Evolutionary conservation across 2,888 invertebrate genomes (phyloP).

Genomic region (Seira ritae): DNA sequence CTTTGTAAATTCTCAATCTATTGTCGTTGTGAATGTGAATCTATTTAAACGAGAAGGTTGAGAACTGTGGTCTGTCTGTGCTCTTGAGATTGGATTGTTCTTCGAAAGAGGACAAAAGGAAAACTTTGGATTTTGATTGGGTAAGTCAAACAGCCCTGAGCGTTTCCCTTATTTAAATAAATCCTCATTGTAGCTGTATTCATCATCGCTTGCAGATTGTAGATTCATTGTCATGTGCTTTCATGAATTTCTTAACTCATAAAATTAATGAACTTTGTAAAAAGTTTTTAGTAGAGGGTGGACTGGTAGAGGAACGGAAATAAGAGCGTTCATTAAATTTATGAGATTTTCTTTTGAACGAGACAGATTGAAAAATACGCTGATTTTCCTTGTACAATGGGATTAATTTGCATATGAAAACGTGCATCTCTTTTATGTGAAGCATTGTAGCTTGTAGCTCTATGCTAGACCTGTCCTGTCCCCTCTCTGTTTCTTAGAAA

Average conservation of each 20-base stretch:
- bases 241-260: neutral
- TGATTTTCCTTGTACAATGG: too few relatives aligned
- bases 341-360: neutral
- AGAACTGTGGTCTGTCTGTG: neutral
- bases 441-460: neutral
- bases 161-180: too few relatives aligned
- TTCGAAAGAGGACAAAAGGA: too few relatives aligned
- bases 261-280: conserved; percentile 15
- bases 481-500: neutral
- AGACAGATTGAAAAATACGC: too few relatives aligned
- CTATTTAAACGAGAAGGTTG: too few relatives aligned
- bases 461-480: neutral
- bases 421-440: neutral
- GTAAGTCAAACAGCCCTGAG: neutral
- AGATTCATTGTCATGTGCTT: conserved; percentile 26
- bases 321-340: conserved; percentile 9
- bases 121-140: too few relatives aligned
- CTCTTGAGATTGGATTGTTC: neutral
- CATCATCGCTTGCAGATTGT: too few relatives aligned
- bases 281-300: too few relatives aligned
- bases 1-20: too few relatives aligned
- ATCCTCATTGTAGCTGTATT: too few relatives aligned
- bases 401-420: conserved; percentile 33
- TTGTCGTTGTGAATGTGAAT: too few relatives aligned
- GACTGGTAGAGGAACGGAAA: too few relatives aligned